Conservation (phyloP, 2,797 vertebrate genomes). For the Meda fulgida region DNA sequence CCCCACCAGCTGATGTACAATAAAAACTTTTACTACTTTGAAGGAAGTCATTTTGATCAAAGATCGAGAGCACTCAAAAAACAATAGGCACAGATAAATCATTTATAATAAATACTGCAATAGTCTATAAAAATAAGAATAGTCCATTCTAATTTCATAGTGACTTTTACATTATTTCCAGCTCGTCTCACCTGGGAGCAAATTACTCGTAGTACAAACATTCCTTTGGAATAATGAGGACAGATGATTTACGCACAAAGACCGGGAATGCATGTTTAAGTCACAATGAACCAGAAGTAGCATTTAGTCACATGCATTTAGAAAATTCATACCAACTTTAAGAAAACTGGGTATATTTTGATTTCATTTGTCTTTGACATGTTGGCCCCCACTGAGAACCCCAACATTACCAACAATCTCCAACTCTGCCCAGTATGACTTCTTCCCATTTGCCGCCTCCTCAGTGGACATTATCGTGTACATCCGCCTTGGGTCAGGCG, state of each 20-base stretch:
- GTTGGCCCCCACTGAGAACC: not conserved
- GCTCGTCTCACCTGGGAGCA: too few relatives aligned
- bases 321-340: not conserved
- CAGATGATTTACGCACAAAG: not conserved
- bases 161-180: not conserved
- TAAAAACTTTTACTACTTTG: too few relatives aligned
- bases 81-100: not conserved
- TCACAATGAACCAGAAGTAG: not conserved
- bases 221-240: not conserved
- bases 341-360: not conserved
- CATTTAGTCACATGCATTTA: not conserved
- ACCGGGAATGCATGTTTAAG: not conserved
- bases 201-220: not conserved
- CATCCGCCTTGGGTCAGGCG: conserved; percentile 98
- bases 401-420: conserved; percentile 92
- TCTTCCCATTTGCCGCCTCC: conserved; percentile 96
- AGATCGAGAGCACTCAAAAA: too few relatives aligned
- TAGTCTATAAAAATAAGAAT: not conserved
- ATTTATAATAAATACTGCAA: not conserved
- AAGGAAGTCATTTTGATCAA: too few relatives aligned
- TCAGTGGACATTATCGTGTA: conserved; percentile 99
- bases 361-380: not conserved
- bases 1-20: too few relatives aligned
- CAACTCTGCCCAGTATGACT: conserved; percentile 98
- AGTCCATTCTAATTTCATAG: too few relatives aligned